A percentile compares a stretch with the other conserved stretches of the same genome.
phyloP scores from a whole-genome alignment of 1,140 invertebrate species.

The Danaus plexippus region DNA sequence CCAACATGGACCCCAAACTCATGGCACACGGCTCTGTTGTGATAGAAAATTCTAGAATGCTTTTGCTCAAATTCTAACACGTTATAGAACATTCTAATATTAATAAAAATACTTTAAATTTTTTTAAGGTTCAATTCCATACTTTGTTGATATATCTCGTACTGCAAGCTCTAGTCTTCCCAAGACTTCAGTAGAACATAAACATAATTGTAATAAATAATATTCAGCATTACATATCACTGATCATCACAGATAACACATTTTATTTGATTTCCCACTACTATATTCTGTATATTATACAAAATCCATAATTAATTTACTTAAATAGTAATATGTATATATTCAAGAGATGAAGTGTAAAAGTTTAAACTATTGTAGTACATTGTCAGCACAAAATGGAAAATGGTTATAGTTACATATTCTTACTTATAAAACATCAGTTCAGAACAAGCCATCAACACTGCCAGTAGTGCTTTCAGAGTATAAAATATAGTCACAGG shows the following conservation, averaged over 20 bases:
- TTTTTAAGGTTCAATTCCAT: neutral
- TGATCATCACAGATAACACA: no score
- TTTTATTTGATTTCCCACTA: no score
- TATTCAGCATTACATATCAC: no score
- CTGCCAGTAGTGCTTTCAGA: slow-evolving; percentile 85
- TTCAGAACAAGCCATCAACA: slow-evolving; percentile 87
- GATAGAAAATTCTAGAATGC: neutral
- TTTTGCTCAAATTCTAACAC: no score
- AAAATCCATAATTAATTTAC: neutral
- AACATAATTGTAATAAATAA: no score
- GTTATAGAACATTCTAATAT: no score
- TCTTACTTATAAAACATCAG: slow-evolving; percentile 94
- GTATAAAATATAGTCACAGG: slow-evolving; percentile 94
- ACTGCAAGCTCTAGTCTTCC: no score
- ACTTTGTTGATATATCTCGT: no score
- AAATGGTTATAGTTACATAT: no score
- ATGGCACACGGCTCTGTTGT: slow-evolving; percentile 85
- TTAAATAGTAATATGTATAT: neutral
- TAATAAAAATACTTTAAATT: neutral
- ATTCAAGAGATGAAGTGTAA: neutral
- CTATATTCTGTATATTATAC: no score
- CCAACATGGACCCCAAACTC: slow-evolving; percentile 93
- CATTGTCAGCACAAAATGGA: no score
- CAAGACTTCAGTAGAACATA: no score
- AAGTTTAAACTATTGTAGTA: neutral